Base-by-base conservation (phyloP, 1,140 invertebrate genomes). In the Anoplolepis gracilipes region DNA sequence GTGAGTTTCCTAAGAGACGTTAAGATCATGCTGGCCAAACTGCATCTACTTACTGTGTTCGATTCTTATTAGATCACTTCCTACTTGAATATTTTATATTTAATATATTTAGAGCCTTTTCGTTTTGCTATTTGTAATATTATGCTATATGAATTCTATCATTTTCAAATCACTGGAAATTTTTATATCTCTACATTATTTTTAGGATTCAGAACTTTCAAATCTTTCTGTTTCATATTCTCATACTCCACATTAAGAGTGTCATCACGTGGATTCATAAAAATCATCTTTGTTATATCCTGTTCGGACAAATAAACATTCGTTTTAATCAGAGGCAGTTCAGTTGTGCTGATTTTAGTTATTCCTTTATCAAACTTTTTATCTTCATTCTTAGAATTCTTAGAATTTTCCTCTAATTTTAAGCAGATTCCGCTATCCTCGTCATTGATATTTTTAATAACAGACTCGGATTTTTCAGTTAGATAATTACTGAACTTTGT, bases 161-260 rank as follows among this genome's bases (percentile, higher is more conserved):
- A 39, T 75, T 75, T 88, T 72, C n/a, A 62, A 73, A 49, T 49
- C 46, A 49, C 53, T 8, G 59, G n/a, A n/a, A n/a, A 75, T n/a
- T 82, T 42, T 76, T 59, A 90, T 85, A 87, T 85, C 4, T 86
- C 75, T 59, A 79, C 85, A 59, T 87, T 86, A 67, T 88, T 72
- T 36, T 79, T 70, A 42, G 62, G 57, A 36, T 91, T 84, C 4
- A 94, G 42, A 67, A 88, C 79, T 84, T 93, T 94, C 49, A 94
- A 88, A 86, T 94, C 93, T 65, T 91, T 87, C 62, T 92, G 92
- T 33, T 93, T 93, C 28, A 92, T 28, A 75, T 90, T 91, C 2
- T 86, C 57, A 42, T 91, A 89, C 25, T 91, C 86, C 39, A 25
- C 67, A 33, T 78, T 53, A 61, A 79, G 16, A 55, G 22, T n/a